phyloP scores from a whole-genome alignment of 2,888 invertebrate species.

The Drosophila testacea region DNA sequence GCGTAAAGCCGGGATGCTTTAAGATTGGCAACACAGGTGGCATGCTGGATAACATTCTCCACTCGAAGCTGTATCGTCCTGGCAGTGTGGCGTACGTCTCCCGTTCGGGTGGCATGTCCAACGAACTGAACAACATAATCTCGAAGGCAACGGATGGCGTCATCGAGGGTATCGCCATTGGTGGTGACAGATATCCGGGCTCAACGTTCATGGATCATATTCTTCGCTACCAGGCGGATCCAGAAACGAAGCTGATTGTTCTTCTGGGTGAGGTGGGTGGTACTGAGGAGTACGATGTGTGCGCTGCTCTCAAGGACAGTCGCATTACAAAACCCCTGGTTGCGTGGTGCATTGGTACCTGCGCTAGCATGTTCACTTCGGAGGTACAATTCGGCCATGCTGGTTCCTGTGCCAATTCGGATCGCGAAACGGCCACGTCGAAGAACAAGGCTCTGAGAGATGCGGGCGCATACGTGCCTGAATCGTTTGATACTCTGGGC shows the following conservation, averaged over 20 bases:
- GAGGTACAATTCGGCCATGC: slow-evolving; percentile 99
- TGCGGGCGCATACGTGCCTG: slow-evolving; percentile 96
- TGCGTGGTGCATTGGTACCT: slow-evolving; percentile 99
- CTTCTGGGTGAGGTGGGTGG: slow-evolving; percentile 99
- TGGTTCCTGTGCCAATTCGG: slow-evolving; percentile 98
- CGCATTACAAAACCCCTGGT: slow-evolving; percentile 96
- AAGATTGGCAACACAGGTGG: slow-evolving; percentile 99
- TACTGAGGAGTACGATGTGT: slow-evolving; percentile 98
- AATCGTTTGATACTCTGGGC: slow-evolving; percentile 96
- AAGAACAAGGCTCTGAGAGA: slow-evolving; percentile 94
- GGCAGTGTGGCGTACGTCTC: slow-evolving; percentile 99
- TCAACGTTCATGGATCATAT: slow-evolving; percentile 99
- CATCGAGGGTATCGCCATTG: slow-evolving; percentile 98
- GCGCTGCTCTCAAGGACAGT: slow-evolving; percentile 92
- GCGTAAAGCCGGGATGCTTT: slow-evolving; percentile 99
- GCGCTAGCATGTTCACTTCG: slow-evolving; percentile 93
- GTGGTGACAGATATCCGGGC: slow-evolving; percentile 98
- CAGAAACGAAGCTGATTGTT: slow-evolving; percentile 96
- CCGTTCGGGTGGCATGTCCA: slow-evolving; percentile 99
- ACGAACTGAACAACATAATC: slow-evolving; percentile 99
- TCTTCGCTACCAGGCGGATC: slow-evolving; percentile 92
- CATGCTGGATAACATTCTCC: slow-evolving; percentile 99
- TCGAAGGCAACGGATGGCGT: slow-evolving; percentile 99
- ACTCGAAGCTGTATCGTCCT: slow-evolving; percentile 97
- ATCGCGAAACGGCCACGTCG: slow-evolving; percentile 95